Evolutionary conservation across 2,113 vertebrate species (phyloP), one percentile per base, ranked within the genome.

Genomic region (Psilopogon haemacephalus): DNA sequence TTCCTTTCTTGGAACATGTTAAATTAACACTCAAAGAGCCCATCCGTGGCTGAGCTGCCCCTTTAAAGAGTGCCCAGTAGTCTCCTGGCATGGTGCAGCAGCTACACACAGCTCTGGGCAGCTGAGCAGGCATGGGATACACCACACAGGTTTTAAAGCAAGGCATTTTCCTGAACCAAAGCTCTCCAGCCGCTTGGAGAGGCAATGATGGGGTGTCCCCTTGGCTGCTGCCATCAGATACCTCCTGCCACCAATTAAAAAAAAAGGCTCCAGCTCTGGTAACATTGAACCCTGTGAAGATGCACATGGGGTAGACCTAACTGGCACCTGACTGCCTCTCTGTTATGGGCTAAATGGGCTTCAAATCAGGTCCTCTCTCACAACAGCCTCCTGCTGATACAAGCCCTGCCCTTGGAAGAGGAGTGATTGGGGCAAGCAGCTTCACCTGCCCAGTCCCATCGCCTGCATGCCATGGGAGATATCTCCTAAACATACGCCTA

Each of bases 31-130:
- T 59, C 2, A 1, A 64, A 44, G 3, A 81, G 60, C 9, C 48
- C 0, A 1, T 27, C 26, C 0, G 0, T 11, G 44, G 17, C 60
- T 0, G 2, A 71, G 58, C 0, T 44, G 65, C 6, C 56, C 46
- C 4, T 89, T 28, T 42, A 56, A 65, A 55, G 15, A 56, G 15
- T 5, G 30, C 44, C 69, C 11, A 59, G 20, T 12, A 15, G 48
- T 1, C 6, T 35, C 28, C 59, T 2, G 4, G 40, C 9, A 40
- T 0, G 4, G n/a, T 0, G 0, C 20, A 48, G 68, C 23, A 63
- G 33, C 40, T 50, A 56, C 24, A 52, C 0, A 2, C 50, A 71
- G 55, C n/a, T 42, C 54, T 15, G n/a, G 28, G 42, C 8, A 71
- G 38, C 27, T 35, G 17, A 6, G 48, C 23, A 42, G 60, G 40